Base-by-base conservation (phyloP, 2,113 vertebrate species). In the Dicaeum eximium region DNA sequence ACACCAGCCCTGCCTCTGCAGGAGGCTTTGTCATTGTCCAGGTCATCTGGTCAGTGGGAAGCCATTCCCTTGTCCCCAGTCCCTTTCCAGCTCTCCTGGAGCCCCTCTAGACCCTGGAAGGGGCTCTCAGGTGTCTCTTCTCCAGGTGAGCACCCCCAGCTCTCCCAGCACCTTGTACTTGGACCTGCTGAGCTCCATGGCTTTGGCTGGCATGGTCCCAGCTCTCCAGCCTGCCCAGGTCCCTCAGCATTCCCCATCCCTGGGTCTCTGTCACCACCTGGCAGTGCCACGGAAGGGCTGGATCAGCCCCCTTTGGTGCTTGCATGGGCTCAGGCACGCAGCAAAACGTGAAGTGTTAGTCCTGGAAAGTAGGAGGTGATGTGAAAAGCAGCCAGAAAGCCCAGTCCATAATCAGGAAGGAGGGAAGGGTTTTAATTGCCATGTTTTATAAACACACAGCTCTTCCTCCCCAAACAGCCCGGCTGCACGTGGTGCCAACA, bases 301-400 rank as follows among this genome's bases (percentile, higher is more conserved):
- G 7, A 13, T 4, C 47, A 27, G 67, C 47, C 48, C 3, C 0
- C 0, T 13, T 13, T 5, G 86, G 47, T n/a, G 79, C 69, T 40
- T 8, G 1, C 22, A 1, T 1, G 30, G 60, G 1, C 50, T 22
- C 2, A 0, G 47, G 35, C 33, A 6, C 1, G 4, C 44, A 20
- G 70, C 25, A 45, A 17, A 58, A 44, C 3, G 3, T 18, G 0
- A 70, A 30, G 28, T 37, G 51, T 89, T 83, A 30, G 22, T 60
- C 18, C 51, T 81, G 84, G 71, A 24, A 50, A 1, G 2, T 6
- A 11, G 61, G 35, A 27, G 67, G 72, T 6, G 0, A 3, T 3
- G 19, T 24, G 82, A 24, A 33, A 82, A 19, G 15, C 10, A 69
- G 90, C 83, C 92, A 94, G 73, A 64, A 80, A 53, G 7, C 20